Evolutionary conservation across 2,888 invertebrate genomes (phyloP), one percentile per base, ranked within the genome.

Genomic region (Drosophila differens): DNA sequence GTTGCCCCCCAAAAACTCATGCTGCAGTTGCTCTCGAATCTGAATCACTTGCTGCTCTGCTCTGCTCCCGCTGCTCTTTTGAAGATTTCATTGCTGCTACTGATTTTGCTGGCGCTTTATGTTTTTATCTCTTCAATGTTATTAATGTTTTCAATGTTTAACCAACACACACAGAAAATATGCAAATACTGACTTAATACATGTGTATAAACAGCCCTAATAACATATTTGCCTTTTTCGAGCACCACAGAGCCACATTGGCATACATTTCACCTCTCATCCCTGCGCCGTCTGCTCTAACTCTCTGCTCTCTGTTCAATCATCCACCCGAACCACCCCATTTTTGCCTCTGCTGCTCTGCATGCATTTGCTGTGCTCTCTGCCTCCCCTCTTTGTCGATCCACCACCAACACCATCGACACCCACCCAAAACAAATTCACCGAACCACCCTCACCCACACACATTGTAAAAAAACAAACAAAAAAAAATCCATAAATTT

Each of bases 101-200:
- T 28, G 25, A 33, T 25, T 44, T 66, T 70, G 63, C 68, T 76
- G 70, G 61, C 71, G 51, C 57, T 67, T 54, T 52, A 55, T 70
- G 74, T 74, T 70, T 61, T 69, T 35, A 25, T 76, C 63, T 57
- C 37, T 51, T 79, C 61, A 85, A 83, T 83, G 70, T 83, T 83
- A 74, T 81, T 76, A 79, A 77, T 77, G 77, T 68, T 81, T 63
- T 86, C 67, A 79, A 86, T 85, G 87, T 89, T 86, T 85, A 89
- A 85, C 76, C 70, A 74, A 65, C 63, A 63, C 60, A 58, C 57
- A 28, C 28, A 28, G 0, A 58, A 47, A 4, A 58, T 10, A 44
- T 52, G 35, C 54, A 53, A 39, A 47, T 30, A 54, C n/a, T 49
- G 9, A 49, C 49, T 16, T 25, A 47, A 64, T 41, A 53, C 59